Evolutionary conservation across 2,797 vertebrate genomes (phyloP).

Genomic region (Carduelis carduelis): DNA sequence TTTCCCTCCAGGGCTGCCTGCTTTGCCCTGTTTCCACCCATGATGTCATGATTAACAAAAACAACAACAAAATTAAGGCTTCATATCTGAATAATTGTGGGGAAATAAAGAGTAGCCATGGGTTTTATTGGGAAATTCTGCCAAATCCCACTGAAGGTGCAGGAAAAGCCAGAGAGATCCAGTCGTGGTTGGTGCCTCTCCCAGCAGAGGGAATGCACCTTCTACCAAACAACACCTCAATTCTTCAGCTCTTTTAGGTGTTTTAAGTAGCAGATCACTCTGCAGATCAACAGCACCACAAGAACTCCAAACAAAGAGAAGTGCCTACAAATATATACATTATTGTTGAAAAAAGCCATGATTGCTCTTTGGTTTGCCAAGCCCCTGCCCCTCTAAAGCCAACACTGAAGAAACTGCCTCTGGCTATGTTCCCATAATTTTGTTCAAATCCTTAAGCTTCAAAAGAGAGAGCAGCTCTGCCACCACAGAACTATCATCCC

Average conservation of each 20-base stretch:
- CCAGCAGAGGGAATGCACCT: not conserved
- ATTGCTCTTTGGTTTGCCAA: not conserved
- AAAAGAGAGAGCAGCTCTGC: slow-evolving; percentile 27
- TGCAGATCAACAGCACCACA: not conserved
- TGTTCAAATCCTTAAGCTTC: slow-evolving; percentile 55
- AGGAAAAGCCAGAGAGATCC: not conserved
- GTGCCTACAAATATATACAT: not conserved
- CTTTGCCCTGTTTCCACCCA: slow-evolving; percentile 71
- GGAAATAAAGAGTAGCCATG: slow-evolving; percentile 29
- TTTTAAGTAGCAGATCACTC: rapidly evolving
- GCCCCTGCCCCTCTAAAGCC: not conserved
- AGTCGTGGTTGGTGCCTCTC: not conserved
- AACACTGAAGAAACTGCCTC: not conserved
- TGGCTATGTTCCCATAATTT: slow-evolving; percentile 34
- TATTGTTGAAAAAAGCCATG: not conserved
- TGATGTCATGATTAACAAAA: slow-evolving; percentile 69
- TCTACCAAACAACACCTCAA: rapidly evolving
- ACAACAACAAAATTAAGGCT: slow-evolving; percentile 59
- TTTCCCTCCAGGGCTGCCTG: slow-evolving; percentile 70
- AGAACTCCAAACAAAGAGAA: not conserved
- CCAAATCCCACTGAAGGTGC: not conserved
- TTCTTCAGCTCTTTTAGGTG: rapidly evolving
- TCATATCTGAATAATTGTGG: slow-evolving; percentile 61
- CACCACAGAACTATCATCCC: slow-evolving; percentile 32
- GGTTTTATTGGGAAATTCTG: not conserved